Conservation (phyloP, 2,113 vertebrate genomes). For the Oxyura jamaicensis region DNA sequence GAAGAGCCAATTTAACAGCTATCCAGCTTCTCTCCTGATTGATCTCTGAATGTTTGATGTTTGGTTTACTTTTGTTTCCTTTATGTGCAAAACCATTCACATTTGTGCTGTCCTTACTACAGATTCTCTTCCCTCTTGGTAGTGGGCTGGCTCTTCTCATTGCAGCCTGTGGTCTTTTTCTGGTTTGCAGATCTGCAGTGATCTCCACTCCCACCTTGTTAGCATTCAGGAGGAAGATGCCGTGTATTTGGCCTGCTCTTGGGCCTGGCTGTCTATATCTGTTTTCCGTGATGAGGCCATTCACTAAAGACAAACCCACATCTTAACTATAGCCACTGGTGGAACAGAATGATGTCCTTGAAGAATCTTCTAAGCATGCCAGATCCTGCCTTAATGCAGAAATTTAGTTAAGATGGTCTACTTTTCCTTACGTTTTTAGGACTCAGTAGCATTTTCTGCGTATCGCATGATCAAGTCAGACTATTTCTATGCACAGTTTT, state of each 20-base stretch:
- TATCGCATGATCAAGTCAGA: background rate
- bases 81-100: background rate
- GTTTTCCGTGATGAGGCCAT: background rate
- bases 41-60: background rate
- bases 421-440: background rate
- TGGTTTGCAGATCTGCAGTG: background rate
- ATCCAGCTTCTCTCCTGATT: rapidly evolving
- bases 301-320: background rate
- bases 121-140: background rate
- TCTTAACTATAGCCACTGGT: background rate
- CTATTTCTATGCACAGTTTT: background rate
- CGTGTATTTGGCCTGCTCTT: background rate
- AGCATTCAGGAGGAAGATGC: background rate
- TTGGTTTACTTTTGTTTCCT: background rate
- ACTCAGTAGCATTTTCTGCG: background rate
- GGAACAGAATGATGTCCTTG: background rate
- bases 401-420: background rate
- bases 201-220: background rate
- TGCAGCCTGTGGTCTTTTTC: rapidly evolving
- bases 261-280: background rate
- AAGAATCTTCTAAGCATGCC: background rate
- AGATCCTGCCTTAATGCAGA: background rate
- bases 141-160: background rate
- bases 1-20: background rate
- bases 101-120: background rate